phyloP scores from a whole-genome alignment of 2,797 vertebrate species.

The Capromys pilorides region DNA sequence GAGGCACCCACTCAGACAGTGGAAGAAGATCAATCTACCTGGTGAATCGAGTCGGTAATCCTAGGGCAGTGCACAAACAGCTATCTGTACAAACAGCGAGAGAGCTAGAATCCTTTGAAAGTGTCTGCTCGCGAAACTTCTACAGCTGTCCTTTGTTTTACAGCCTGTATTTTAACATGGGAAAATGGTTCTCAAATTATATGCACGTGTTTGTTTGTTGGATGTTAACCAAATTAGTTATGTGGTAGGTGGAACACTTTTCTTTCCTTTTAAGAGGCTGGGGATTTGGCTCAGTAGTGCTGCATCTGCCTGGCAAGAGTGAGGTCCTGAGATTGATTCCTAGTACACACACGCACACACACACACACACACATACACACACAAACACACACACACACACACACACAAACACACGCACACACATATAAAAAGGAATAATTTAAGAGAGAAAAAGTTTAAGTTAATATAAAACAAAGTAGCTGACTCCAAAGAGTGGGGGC shows the following conservation, averaged over 20 bases:
- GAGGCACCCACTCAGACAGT: not conserved
- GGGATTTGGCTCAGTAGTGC: no score
- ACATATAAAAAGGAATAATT: constrained; percentile 32
- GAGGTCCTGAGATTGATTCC: no score
- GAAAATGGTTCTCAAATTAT: not conserved
- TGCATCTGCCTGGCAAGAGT: no score
- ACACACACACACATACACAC: no score
- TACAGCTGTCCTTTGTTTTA: constrained; percentile 9
- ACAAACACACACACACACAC: no score
- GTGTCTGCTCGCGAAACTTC: not conserved
- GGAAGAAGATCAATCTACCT: not conserved
- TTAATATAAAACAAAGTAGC: constrained; percentile 19
- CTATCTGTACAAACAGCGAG: not conserved
- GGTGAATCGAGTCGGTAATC: not conserved
- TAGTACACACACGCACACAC: no score
- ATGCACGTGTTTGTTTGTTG: constrained; percentile 30
- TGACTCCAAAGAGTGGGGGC: not conserved
- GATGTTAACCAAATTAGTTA: constrained; percentile 6
- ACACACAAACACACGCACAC: no score
- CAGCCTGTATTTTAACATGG: not conserved
- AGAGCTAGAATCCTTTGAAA: not conserved
- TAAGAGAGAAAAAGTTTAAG: constrained; percentile 40
- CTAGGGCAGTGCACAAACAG: not conserved
- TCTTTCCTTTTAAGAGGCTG: constrained; percentile 25
- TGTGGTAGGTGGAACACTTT: not conserved